Evolutionary conservation across 1,140 invertebrate genomes (phyloP).

Genomic region (Drosophila quadrilineata): DNA sequence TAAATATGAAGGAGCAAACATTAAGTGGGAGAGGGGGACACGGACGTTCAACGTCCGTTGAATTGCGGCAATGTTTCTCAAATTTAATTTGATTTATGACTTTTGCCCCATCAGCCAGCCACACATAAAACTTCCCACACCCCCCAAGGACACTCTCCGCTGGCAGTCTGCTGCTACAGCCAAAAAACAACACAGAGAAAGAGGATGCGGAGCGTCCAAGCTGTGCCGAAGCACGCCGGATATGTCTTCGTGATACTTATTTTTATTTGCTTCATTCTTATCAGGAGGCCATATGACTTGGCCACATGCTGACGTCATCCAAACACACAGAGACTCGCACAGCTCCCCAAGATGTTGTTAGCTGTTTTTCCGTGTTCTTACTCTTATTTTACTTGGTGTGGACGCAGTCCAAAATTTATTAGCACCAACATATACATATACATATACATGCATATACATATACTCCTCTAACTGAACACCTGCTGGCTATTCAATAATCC

Average conservation of each 20-base stretch:
- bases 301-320: slow-evolving; percentile 57
- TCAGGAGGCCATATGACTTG: slow-evolving; percentile 42
- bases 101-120: slow-evolving; percentile 38
- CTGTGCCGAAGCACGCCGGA: slow-evolving; percentile 33
- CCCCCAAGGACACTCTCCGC: slow-evolving; percentile 33
- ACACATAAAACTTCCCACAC: slow-evolving; percentile 10
- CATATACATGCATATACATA: no score
- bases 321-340: no score
- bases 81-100: slow-evolving; percentile 79
- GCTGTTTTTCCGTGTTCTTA: no score
- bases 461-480: no score
- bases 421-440: no score
- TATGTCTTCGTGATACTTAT: slow-evolving; percentile 59
- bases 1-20: not conserved
- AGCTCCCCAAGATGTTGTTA: no score
- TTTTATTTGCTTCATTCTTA: slow-evolving; percentile 46
- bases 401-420: no score
- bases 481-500: no score
- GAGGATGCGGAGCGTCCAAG: slow-evolving; percentile 1
- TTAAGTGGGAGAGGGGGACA: slow-evolving; percentile 9
- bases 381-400: no score
- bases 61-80: slow-evolving; percentile 68
- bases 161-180: no score
- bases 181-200: not conserved
- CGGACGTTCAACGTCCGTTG: slow-evolving; percentile 39